Evolutionary conservation across 2,888 invertebrate species (phyloP), one percentile per base, ranked within the genome.

Genomic region (Drosophila prolongata): DNA sequence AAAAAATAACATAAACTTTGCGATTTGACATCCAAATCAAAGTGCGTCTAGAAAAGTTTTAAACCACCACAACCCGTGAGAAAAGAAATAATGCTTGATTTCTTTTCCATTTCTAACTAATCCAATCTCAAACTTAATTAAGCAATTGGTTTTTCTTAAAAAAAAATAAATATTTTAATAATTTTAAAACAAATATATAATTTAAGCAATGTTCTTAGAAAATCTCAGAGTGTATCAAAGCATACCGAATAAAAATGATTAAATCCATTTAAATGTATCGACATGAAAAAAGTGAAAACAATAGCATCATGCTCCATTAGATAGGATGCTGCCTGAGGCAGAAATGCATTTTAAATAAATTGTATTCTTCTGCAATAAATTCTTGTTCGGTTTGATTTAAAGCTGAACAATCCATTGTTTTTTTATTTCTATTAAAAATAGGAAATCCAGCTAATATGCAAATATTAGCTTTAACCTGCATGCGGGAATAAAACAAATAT

Each of bases 381-480:
- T 54, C 16, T 46, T 27, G 46, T 66, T 66, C 40, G 27, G 16
- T 66, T 55, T 16, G 16, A 56, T 54, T 64, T 66, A 47, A 66
- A 68, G 56, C 46, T 14, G 30, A 30, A 35, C 16, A 44, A 44
- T 30, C 27, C 10, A 58, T 62, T 44, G 6, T 16, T 30, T 30
- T 30, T 34, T 37, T 38, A 1, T 35, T 61, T 14, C 34, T 10
- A 14, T 46, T 38, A 38, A 61, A 6, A 30, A 16, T 11, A 4
- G 27, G 64, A 54, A 66, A 68, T 46, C 46, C 40, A 58, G 72
- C 75, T 72, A 72, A 72, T 75, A 72, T 72, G 72, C 72, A 72
- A 74, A 74, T 72, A 67, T 72, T 72, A 58, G 67, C 53, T 67
- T 71, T 58, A 60, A 50, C 58, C 67, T 74, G 67, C 67, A 38